Conservation (phyloP, 2,888 invertebrate genomes). For the Rhamphomyia laevipes region DNA sequence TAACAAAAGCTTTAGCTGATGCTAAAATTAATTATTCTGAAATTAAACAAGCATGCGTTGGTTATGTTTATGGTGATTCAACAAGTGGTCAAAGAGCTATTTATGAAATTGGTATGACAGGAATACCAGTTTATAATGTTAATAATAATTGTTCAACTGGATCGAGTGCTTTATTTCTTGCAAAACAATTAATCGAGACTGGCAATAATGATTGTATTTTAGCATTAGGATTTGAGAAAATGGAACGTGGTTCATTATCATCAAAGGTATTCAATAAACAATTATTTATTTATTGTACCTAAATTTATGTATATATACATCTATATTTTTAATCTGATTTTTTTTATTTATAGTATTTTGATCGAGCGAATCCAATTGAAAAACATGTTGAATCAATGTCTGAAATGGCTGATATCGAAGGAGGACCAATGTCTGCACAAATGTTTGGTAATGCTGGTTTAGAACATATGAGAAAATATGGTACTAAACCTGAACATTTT, state of each 20-base stretch:
- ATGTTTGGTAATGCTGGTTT: slow-evolving; percentile 92
- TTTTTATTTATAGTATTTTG: slow-evolving; percentile 44
- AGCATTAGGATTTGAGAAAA: slow-evolving; percentile 96
- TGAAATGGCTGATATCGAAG: slow-evolving; percentile 66
- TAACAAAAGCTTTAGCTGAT: slow-evolving; percentile 75
- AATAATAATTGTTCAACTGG: slow-evolving; percentile 99
- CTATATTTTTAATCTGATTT: neutral
- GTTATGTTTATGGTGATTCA: slow-evolving; percentile 93
- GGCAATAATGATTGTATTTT: slow-evolving; percentile 79
- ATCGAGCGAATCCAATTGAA: slow-evolving; percentile 82
- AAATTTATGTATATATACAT: neutral
- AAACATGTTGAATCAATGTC: slow-evolving; percentile 77
- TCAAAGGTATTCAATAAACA: slow-evolving; percentile 43
- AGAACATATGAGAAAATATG: slow-evolving; percentile 76
- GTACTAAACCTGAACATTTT: slow-evolving; percentile 83
- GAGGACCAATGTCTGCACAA: slow-evolving; percentile 83
- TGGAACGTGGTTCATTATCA: slow-evolving; percentile 83
- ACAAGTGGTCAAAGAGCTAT: slow-evolving; percentile 90
- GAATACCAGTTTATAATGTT: slow-evolving; percentile 94
- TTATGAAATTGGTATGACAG: slow-evolving; percentile 90
- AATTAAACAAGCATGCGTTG: slow-evolving; percentile 81
- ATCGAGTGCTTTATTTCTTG: slow-evolving; percentile 80
- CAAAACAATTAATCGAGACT: slow-evolving; percentile 84
- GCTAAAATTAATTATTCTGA: slow-evolving; percentile 62
- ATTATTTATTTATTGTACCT: neutral